These are phyloP conservation scores for Lasioglossum pauxillum DNA, from an alignment of 2,888 invertebrate genomes.

Conservation along the genomic window DNA sequence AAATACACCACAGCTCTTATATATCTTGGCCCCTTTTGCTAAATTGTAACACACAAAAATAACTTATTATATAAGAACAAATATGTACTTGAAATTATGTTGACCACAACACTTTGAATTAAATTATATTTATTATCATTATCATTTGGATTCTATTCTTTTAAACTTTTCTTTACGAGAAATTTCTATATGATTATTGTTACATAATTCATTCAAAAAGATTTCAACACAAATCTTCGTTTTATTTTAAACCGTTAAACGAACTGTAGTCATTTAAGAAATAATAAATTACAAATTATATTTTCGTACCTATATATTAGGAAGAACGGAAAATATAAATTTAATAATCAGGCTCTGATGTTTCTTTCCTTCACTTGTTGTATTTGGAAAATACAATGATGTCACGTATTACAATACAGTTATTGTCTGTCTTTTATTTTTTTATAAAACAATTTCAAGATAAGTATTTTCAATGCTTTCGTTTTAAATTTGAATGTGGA, in stretches of 20 bases:
- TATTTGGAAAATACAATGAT: neutral
- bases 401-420: neutral
- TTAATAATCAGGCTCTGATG: neutral
- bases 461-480: neutral
- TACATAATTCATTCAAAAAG: neutral
- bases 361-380: neutral
- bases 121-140: constrained; percentile 80
- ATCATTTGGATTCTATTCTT: constrained; percentile 11
- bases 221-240: neutral
- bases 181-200: neutral
- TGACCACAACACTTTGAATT: constrained; percentile 74
- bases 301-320: neutral
- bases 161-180: neutral
- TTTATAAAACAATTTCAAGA: neutral
- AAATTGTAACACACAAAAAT: constrained; percentile 33
- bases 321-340: neutral
- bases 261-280: neutral
- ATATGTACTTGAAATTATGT: constrained; percentile 56
- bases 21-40: constrained; percentile 46
- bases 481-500: neutral
- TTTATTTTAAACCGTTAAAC: neutral
- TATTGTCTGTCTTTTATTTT: neutral
- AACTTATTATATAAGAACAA: constrained; percentile 30
- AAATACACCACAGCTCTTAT: constrained; percentile 20
- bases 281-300: constrained; percentile 2